Conservation (phyloP, 2,113 vertebrate species). For the Arothron firmamentum region DNA sequence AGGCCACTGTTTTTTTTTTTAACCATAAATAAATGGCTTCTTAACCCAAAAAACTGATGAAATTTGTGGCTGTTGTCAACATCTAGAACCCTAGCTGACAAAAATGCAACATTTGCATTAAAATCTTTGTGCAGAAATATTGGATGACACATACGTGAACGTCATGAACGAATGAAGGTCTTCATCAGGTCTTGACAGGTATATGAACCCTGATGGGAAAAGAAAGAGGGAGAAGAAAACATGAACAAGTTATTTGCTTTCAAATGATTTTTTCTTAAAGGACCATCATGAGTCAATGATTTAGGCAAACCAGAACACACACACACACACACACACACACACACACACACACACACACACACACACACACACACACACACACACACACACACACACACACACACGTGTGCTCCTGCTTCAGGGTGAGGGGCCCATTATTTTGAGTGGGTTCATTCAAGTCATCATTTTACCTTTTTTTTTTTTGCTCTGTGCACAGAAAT, state of each 20-base stretch:
- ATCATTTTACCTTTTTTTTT: constrained; percentile 31
- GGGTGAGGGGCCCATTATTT: constrained; percentile 57
- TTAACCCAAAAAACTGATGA: no score
- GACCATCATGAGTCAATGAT: constrained; percentile 39
- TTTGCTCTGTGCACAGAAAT: constrained; percentile 31
- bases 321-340: constrained; percentile 10
- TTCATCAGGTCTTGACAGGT: no score
- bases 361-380: constrained; percentile 12
- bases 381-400: neutral
- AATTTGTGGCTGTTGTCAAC: no score
- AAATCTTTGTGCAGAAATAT: no score
- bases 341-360: neutral
- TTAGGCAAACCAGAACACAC: no score
- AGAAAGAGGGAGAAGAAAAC: constrained; percentile 11
- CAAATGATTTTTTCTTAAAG: constrained; percentile 44
- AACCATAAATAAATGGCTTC: no score
- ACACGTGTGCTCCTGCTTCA: constrained; percentile 14
- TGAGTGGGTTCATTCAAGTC: constrained; percentile 59
- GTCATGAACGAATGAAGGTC: no score
- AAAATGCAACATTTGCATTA: no score
- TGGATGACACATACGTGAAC: no score
- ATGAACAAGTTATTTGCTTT: constrained; percentile 40
- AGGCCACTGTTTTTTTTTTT: no score
- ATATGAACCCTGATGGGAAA: neutral
- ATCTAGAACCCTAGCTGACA: no score